phyloP scores from a whole-genome alignment of 2,888 invertebrate genomes.

The Drosophila mercatorum region DNA sequence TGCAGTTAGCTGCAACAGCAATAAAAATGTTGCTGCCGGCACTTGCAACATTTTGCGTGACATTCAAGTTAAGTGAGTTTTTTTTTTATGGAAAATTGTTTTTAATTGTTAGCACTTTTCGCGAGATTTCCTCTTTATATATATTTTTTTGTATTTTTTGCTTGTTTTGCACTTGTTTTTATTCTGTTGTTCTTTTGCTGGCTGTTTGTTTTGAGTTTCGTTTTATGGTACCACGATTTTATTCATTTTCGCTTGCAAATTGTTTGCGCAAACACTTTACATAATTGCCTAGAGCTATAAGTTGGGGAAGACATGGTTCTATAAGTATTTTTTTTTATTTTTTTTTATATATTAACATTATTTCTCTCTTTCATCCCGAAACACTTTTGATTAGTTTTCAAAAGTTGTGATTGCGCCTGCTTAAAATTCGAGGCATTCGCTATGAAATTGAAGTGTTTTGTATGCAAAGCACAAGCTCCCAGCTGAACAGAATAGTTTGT shows the following conservation, averaged over 20 bases:
- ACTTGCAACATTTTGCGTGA: constrained; percentile 77
- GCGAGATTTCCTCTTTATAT: constrained; percentile 39
- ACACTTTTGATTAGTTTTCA: constrained; percentile 56
- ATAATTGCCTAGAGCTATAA: constrained; percentile 67
- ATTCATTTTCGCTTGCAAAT: constrained; percentile 71
- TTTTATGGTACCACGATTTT: constrained; percentile 76
- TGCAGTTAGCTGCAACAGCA: constrained; percentile 52
- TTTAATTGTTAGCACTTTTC: constrained; percentile 67
- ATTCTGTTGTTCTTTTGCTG: constrained; percentile 20
- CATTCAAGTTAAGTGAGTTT: constrained; percentile 55
- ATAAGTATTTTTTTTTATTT: background rate
- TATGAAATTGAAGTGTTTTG: constrained; percentile 55
- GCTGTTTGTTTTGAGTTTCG: constrained; percentile 38
- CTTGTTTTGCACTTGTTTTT: constrained; percentile 43
- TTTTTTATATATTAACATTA: too few species aligned
- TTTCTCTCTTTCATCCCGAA: background rate
- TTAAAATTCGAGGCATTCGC: constrained; percentile 56
- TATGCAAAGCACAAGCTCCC: constrained; percentile 61
- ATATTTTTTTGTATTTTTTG: constrained; percentile 3
- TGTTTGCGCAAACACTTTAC: constrained; percentile 59
- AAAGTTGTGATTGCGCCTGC: constrained; percentile 44
- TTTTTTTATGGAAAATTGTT: constrained; percentile 49
- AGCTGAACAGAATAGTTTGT: constrained; percentile 54
- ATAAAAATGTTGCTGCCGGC: constrained; percentile 68
- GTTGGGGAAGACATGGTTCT: constrained; percentile 1